phyloP scores from a whole-genome alignment of 2,888 invertebrate species.

The Endotricha flammealis region DNA sequence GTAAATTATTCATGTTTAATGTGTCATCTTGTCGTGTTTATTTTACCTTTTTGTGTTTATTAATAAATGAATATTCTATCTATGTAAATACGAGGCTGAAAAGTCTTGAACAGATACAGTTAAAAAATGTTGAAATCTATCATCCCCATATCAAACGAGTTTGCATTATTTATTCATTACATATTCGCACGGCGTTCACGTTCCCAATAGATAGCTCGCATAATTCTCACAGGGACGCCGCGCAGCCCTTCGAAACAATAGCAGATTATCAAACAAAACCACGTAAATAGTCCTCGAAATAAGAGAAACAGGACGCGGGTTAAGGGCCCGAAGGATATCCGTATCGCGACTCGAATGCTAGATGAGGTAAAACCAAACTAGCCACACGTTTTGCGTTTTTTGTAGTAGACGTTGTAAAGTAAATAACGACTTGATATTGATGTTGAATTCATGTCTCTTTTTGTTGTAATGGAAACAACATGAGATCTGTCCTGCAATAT shows the following conservation, averaged over 20 bases:
- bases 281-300: conserved; percentile 70
- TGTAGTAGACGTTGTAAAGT: neutral
- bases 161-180: conserved; percentile 56
- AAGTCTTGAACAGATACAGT: no score
- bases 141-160: conserved; percentile 21
- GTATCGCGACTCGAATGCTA: conserved; percentile 67
- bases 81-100: no score
- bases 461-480: no score
- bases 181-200: conserved; percentile 67
- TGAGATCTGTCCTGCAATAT: no score
- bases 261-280: conserved; percentile 76
- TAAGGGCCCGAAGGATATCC: conserved; percentile 66
- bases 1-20: no score
- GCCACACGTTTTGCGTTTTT: neutral
- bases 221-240: conserved; percentile 69
- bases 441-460: no score
- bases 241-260: conserved; percentile 68
- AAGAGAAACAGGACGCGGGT: conserved; percentile 68
- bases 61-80: no score
- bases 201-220: conserved; percentile 69
- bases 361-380: conserved; percentile 50
- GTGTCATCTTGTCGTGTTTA: no score
- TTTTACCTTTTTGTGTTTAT: no score
- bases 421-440: no score
- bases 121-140: conserved; percentile 19